Evolutionary conservation across 2,888 invertebrate species (phyloP).

Genomic region (Laspeyria flexula): DNA sequence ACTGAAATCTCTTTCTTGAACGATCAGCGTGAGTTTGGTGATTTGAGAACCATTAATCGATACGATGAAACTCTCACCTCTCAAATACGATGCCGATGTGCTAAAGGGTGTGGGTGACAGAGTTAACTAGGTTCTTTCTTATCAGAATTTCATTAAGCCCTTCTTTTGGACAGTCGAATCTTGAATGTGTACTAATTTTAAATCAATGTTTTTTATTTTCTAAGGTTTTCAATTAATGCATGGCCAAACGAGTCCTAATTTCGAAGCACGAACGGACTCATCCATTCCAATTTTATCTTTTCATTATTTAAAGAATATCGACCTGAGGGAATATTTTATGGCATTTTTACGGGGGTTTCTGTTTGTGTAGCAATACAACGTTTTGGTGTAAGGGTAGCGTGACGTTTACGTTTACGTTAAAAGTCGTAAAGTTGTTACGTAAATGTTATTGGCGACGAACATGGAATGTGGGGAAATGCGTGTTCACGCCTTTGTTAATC

Average conservation of each 20-base stretch:
- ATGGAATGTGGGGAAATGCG: constrained; percentile 30
- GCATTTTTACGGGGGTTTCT: constrained; percentile 21
- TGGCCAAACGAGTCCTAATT: neutral
- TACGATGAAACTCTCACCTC: too few relatives aligned
- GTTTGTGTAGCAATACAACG: constrained; percentile 3
- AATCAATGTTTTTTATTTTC: too few relatives aligned
- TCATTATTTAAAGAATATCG: constrained; percentile 55
- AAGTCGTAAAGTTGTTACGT: constrained; percentile 38
- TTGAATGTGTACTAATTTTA: too few relatives aligned
- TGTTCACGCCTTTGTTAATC: constrained; percentile 19
- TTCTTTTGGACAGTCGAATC: too few relatives aligned
- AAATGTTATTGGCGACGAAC: constrained; percentile 39
- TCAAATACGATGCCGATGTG: too few relatives aligned
- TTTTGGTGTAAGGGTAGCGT: constrained; percentile 4
- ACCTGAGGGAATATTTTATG: constrained; percentile 46
- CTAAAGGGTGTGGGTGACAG: too few relatives aligned
- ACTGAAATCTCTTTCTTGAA: too few relatives aligned
- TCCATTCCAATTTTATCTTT: constrained; percentile 45
- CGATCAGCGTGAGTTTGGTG: too few relatives aligned
- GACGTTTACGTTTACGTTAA: constrained; percentile 13
- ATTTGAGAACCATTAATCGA: too few relatives aligned
- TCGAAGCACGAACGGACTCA: neutral
- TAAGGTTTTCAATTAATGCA: neutral
- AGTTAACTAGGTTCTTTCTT: too few relatives aligned
- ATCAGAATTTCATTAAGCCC: too few relatives aligned